Evolutionary conservation across 2,113 vertebrate species (phyloP).

Genomic region (Etheostoma spectabile): DNA sequence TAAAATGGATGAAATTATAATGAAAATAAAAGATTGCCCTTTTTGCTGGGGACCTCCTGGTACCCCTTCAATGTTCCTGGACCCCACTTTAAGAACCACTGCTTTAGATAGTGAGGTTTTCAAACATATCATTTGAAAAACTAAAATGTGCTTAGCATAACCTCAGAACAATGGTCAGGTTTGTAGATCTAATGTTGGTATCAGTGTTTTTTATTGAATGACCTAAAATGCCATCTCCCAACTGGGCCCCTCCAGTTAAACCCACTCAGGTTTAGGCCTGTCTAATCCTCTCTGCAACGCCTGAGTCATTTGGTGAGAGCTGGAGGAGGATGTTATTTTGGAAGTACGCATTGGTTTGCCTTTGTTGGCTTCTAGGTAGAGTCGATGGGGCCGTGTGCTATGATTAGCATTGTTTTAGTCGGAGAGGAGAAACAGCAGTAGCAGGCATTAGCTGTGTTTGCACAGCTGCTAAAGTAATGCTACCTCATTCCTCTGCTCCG

Average conservation of each 20-base stretch:
- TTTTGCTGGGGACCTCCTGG: too few species aligned
- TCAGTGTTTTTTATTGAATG: constrained; percentile 15
- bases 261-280: constrained; percentile 9
- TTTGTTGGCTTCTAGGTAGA: constrained; percentile 53
- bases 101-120: constrained; percentile 19
- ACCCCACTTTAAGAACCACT: background rate
- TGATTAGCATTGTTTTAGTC: constrained; percentile 67
- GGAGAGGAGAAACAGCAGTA: constrained; percentile 66
- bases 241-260: constrained; percentile 8
- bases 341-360: constrained; percentile 59
- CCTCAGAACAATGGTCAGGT: constrained; percentile 5
- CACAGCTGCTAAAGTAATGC: constrained; percentile 83
- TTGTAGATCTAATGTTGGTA: constrained; percentile 16
- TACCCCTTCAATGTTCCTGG: too few species aligned
- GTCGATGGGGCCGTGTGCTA: constrained; percentile 62
- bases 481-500: constrained; percentile 67
- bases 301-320: constrained; percentile 43
- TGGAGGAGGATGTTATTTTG: constrained; percentile 57
- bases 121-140: constrained; percentile 4
- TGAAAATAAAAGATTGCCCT: too few species aligned
- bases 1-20: too few species aligned
- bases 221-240: constrained; percentile 14
- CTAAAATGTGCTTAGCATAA: background rate
- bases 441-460: constrained; percentile 79
- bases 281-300: constrained; percentile 32